These are phyloP conservation scores for Pygoscelis adeliae DNA, from an alignment of 2,113 vertebrate genomes.

Conservation along the genomic window DNA sequence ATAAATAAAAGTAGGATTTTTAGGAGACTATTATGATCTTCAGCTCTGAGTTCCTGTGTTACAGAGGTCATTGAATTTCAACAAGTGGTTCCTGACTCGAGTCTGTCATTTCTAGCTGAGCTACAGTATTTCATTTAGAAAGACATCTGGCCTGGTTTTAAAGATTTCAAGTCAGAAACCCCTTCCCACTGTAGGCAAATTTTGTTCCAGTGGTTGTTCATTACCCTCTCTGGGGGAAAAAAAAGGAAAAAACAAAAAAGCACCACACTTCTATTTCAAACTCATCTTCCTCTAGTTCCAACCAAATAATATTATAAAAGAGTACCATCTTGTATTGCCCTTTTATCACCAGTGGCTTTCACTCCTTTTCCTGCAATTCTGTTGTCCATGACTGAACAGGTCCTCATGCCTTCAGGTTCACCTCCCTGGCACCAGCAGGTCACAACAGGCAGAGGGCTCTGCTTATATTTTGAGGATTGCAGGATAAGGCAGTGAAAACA, in stretches of 20 bases:
- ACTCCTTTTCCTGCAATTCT: background rate
- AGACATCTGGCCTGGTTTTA: conserved; percentile 50
- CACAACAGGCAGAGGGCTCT: background rate
- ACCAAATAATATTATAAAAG: background rate
- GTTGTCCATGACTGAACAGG: background rate
- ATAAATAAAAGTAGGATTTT: conserved; percentile 31
- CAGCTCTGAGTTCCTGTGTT: conserved; percentile 3
- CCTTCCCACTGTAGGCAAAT: background rate
- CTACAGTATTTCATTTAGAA: conserved; percentile 29
- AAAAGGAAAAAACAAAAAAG: background rate
- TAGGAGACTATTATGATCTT: background rate
- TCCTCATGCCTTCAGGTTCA: background rate
- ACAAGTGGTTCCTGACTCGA: conserved; percentile 23
- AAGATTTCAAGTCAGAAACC: conserved; percentile 4
- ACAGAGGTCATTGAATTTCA: conserved; percentile 57
- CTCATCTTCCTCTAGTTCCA: background rate
- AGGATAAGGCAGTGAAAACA: background rate
- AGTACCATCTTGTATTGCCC: background rate
- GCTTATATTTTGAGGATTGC: background rate
- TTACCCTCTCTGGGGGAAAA: background rate
- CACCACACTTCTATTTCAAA: background rate
- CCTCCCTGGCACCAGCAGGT: background rate
- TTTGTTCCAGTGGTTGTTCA: background rate
- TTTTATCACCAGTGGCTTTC: background rate
- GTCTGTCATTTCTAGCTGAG: conserved; percentile 5